Conservation (phyloP, 2,797 vertebrate genomes). For the Ciconia nigra region DNA sequence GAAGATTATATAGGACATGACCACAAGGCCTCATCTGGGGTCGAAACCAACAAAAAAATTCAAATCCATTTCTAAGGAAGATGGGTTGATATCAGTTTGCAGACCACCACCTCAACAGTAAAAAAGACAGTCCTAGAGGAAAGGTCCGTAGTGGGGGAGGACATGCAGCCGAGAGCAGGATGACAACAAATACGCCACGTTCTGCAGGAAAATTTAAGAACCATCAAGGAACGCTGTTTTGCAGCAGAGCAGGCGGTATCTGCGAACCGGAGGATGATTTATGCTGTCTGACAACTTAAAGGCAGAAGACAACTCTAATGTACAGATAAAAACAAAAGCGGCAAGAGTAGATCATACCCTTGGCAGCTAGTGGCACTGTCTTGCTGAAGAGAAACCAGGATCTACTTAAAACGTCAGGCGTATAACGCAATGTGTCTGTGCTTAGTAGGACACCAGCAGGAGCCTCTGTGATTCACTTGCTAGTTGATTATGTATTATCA, state of each 20-base stretch:
- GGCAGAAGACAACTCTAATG: slow-evolving; percentile 39
- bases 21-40: not conserved
- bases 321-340: slow-evolving; percentile 37
- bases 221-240: not conserved
- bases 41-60: not conserved
- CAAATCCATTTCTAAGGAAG: not conserved
- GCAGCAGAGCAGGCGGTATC: not conserved
- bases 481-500: slow-evolving; percentile 59
- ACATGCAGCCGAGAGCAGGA: not conserved
- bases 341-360: slow-evolving; percentile 32
- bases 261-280: slow-evolving; percentile 16
- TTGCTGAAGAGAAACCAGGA: slow-evolving; percentile 48
- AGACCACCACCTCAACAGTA: not conserved
- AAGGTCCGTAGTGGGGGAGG: not conserved
- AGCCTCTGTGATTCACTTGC: slow-evolving; percentile 67
- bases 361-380: slow-evolving; percentile 34
- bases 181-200: not conserved
- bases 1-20: not conserved
- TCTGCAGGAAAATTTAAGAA: not conserved
- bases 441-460: slow-evolving; percentile 58
- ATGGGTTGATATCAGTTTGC: not conserved
- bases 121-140: not conserved
- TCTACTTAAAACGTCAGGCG: slow-evolving; percentile 66
- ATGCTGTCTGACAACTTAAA: slow-evolving; percentile 30
- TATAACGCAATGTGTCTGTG: slow-evolving; percentile 53